These are phyloP conservation scores for Acanthurus tractus DNA, from an alignment of 2,797 vertebrate genomes.

Conservation along the genomic window DNA sequence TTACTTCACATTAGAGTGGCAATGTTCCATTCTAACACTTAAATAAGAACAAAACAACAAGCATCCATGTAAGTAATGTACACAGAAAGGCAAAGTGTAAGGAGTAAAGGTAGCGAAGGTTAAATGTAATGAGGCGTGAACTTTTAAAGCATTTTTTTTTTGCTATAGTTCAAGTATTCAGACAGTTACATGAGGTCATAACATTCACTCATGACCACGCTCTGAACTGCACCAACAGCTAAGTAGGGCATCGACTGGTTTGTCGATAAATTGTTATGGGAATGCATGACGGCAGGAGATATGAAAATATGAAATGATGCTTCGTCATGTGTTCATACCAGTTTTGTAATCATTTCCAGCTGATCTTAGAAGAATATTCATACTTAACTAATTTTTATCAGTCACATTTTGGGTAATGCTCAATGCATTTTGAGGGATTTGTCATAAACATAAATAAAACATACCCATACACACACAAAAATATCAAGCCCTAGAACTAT, in stretches of 20 bases:
- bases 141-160: background rate
- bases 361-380: constrained; percentile 9
- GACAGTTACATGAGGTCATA: constrained; percentile 11
- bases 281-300: constrained; percentile 24
- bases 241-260: constrained; percentile 42
- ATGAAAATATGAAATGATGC: too few relatives aligned
- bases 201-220: constrained; percentile 27
- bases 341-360: background rate
- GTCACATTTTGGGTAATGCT: background rate
- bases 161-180: constrained; percentile 18
- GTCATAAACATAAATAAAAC: background rate
- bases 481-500: background rate
- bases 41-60: background rate
- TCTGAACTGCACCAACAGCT: constrained; percentile 38
- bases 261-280: constrained; percentile 33
- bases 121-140: background rate
- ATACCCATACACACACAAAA: background rate
- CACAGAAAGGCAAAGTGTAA: background rate
- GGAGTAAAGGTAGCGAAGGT: background rate
- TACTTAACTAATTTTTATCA: constrained; percentile 1
- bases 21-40: constrained; percentile 6
- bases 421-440: background rate
- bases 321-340: too few relatives aligned
- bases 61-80: background rate
- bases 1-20: background rate